Evolutionary conservation across 2,888 invertebrate species (phyloP).

Genomic region (Luperina testacea): DNA sequence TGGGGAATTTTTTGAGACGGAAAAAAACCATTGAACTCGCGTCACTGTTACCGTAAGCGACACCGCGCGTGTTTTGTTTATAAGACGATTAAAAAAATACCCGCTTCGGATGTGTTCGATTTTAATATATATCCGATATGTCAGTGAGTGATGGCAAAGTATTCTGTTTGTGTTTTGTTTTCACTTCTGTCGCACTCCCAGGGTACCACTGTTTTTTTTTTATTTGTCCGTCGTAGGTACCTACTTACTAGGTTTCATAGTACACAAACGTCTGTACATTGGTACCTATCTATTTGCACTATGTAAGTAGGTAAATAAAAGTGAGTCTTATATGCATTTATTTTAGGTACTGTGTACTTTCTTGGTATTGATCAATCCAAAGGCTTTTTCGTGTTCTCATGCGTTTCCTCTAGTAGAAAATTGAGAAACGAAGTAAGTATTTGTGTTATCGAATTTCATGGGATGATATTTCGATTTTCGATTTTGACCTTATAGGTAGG

Average conservation of each 20-base stretch:
- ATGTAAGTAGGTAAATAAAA: slow-evolving; percentile 37
- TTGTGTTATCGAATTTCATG: slow-evolving; percentile 44
- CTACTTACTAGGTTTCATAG: slow-evolving; percentile 1
- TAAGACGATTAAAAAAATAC: no score
- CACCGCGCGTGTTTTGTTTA: no score
- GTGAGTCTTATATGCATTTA: slow-evolving; percentile 33
- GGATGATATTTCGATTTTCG: slow-evolving; percentile 17
- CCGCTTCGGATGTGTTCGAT: no score
- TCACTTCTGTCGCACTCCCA: no score
- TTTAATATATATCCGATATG: no score
- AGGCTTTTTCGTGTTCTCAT: slow-evolving; percentile 37
- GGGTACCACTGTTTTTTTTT: neutral
- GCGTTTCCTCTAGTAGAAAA: slow-evolving; percentile 35
- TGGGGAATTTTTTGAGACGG: no score
- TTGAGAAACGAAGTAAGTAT: slow-evolving; percentile 36
- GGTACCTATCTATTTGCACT: neutral
- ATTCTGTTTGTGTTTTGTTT: no score
- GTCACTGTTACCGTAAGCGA: no score
- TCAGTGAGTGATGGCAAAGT: no score
- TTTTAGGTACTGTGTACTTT: slow-evolving; percentile 36
- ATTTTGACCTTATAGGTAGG: neutral
- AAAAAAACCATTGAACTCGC: no score
- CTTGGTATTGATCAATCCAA: slow-evolving; percentile 39
- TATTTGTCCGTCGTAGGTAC: neutral
- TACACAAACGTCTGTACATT: slow-evolving; percentile 10